Evolutionary conservation across 2,888 invertebrate genomes (phyloP).

Genomic region (Deilephila porcellus): DNA sequence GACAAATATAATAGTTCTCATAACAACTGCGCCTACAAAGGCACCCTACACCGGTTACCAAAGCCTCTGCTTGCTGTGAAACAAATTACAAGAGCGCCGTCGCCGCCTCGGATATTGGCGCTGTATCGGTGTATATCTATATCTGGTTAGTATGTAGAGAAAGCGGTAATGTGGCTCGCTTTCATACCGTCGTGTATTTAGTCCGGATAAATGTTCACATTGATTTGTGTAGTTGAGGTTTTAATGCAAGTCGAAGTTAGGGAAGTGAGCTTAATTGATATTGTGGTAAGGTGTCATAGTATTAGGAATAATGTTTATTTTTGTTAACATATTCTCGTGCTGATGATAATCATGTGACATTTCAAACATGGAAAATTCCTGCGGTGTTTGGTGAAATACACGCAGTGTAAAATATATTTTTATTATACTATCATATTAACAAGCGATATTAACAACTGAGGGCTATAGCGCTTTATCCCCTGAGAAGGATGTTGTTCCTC

Average conservation of each 20-base stretch:
- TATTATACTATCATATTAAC: no score
- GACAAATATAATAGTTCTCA: not conserved
- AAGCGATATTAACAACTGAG: no score
- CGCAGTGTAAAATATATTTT: no score
- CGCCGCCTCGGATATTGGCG: not conserved
- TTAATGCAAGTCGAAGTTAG: not conserved
- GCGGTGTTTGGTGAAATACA: no score
- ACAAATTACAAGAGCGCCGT: constrained; percentile 2
- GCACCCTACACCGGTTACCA: not conserved
- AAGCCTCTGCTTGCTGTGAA: constrained; percentile 8
- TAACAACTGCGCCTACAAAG: not conserved
- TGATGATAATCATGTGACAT: no score
- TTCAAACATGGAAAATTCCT: no score
- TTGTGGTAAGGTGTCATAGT: no score
- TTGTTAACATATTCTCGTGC: no score
- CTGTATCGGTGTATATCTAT: not conserved
- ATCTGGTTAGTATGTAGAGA: not conserved
- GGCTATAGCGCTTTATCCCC: no score
- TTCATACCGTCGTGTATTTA: not conserved
- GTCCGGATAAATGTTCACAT: not conserved
- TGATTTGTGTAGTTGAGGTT: not conserved
- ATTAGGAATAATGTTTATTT: no score
- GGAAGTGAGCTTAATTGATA: no score
- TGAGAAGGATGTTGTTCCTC: no score
- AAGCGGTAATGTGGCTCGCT: not conserved